A percentile compares a stretch with the other conserved stretches of the same genome.
These are phyloP conservation scores for Bombus polaris DNA, from an alignment of 1,140 invertebrate species.

Conservation along the genomic window DNA sequence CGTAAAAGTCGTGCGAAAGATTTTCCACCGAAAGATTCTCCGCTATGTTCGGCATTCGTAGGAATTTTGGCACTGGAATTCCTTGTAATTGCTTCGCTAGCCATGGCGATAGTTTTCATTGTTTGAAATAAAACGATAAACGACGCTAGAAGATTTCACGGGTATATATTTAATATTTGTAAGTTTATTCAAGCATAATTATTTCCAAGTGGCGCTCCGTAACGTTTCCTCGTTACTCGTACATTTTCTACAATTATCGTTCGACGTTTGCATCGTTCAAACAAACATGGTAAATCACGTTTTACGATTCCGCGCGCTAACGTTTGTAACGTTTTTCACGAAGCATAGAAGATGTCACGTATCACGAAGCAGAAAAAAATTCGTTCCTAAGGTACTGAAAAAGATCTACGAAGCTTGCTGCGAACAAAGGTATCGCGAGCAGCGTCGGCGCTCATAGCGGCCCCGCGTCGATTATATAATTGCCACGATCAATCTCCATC, in stretches of 20 bases:
- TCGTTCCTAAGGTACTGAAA: not conserved
- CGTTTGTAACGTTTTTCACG: not conserved
- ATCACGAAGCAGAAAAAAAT: not conserved
- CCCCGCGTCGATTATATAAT: conserved; percentile 49
- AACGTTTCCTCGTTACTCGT: too few species aligned
- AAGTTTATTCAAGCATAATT: too few species aligned
- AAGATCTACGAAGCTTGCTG: not conserved
- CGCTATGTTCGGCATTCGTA: not conserved
- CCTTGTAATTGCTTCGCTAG: not conserved
- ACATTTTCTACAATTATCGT: too few species aligned
- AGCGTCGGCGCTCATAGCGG: not conserved
- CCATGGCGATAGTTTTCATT: too few species aligned
- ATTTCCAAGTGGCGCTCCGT: too few species aligned
- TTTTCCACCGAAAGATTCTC: conserved; percentile 43
- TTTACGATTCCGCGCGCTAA: not conserved
- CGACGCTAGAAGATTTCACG: not conserved
- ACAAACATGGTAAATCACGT: too few species aligned
- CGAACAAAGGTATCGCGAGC: not conserved
- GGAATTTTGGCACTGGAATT: too few species aligned
- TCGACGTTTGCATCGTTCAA: too few species aligned
- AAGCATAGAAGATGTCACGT: too few species aligned
- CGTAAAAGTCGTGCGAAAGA: conserved; percentile 59
- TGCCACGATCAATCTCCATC: conserved; percentile 41
- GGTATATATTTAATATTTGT: too few species aligned
- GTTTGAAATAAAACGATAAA: not conserved